A percentile compares a stretch with the other conserved stretches of the same genome.
Conservation (phyloP, 2,797 vertebrate genomes). For the Sus cebifrons region DNA sequence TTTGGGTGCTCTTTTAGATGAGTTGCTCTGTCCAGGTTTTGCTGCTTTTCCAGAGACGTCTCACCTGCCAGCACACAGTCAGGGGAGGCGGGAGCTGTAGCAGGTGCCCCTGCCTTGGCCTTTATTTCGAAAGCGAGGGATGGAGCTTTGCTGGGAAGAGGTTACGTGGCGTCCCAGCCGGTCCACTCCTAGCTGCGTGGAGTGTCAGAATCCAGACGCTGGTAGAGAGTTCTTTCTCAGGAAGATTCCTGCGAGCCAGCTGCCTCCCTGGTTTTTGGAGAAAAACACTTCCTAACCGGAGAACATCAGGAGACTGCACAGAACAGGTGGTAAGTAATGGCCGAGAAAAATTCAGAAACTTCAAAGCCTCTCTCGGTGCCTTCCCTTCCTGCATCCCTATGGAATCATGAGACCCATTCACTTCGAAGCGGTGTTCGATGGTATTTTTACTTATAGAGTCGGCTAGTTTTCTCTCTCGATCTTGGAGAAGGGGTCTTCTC, state of each 20-base stretch:
- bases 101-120: background rate
- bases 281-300: conserved; percentile 23
- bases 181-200: background rate
- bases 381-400: background rate
- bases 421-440: background rate
- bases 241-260: background rate
- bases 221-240: background rate
- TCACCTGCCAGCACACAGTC: background rate
- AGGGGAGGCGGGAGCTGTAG: background rate
- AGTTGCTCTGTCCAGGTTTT: conserved; percentile 4
- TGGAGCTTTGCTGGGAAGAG: background rate
- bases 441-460: too few relatives aligned
- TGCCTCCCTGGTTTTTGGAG: background rate
- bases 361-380: background rate
- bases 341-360: conserved; percentile 31
- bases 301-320: background rate
- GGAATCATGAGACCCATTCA: background rate
- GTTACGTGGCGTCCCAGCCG: background rate
- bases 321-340: background rate
- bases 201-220: background rate
- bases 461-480: too few relatives aligned
- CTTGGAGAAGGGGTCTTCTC: too few relatives aligned
- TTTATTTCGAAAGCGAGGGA: conserved; percentile 44
- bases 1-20: background rate
- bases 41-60: conserved; percentile 11